These are phyloP conservation scores for Onchidella celtica DNA, from an alignment of 2,888 invertebrate species.

Conservation along the genomic window DNA sequence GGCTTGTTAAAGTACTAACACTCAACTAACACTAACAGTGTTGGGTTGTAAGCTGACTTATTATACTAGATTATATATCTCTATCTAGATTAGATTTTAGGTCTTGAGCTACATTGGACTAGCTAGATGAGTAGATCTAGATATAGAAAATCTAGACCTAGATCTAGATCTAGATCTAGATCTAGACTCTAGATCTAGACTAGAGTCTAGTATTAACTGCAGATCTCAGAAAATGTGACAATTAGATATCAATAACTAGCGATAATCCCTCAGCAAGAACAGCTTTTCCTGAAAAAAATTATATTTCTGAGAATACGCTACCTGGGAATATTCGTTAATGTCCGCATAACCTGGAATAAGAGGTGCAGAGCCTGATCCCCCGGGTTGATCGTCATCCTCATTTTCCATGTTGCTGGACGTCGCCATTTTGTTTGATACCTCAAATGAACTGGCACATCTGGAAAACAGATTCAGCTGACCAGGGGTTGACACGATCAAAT, in stretches of 20 bases:
- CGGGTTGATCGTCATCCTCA: background rate
- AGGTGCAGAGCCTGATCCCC: background rate
- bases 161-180: background rate
- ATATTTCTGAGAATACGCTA: conserved; percentile 24
- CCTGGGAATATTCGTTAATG: conserved; percentile 52
- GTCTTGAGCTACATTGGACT: background rate
- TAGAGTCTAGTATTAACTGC: too few species aligned
- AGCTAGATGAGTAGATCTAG: too few species aligned
- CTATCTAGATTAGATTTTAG: background rate
- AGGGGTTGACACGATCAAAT: too few species aligned
- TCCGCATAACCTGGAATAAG: conserved; percentile 45
- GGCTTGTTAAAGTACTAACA: background rate
- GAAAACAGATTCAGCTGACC: background rate
- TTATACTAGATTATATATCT: background rate
- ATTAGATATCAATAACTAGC: too few species aligned
- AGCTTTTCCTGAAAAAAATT: too few species aligned
- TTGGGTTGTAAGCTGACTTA: background rate
- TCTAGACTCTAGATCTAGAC: background rate
- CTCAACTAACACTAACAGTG: background rate
- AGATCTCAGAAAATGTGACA: background rate
- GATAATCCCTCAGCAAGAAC: too few species aligned
- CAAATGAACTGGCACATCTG: background rate
- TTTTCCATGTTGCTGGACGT: background rate
- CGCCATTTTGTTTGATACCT: conserved; percentile 4
- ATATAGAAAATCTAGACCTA: background rate